Evolutionary conservation across 2,113 vertebrate species (phyloP).

Genomic region (Merops nubicus): DNA sequence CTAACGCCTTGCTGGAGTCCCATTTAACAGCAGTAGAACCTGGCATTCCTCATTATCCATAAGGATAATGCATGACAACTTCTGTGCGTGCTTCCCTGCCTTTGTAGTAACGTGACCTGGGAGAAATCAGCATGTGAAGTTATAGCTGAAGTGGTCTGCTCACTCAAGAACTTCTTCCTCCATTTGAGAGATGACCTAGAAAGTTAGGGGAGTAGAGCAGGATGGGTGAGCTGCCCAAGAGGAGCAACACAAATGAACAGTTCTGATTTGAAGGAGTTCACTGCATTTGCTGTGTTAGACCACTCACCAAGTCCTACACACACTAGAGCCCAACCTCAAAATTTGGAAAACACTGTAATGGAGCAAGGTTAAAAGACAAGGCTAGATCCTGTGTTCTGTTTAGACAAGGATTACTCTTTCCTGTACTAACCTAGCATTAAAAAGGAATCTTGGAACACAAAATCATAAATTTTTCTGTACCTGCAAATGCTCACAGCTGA

Average conservation of each 20-base stretch:
- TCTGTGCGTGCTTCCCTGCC: neutral
- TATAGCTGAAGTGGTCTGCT: neutral
- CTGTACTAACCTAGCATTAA: neutral
- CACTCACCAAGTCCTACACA: neutral
- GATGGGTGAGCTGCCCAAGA: neutral
- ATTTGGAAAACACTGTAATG: neutral
- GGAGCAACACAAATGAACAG: fast-evolving
- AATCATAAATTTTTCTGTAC: neutral
- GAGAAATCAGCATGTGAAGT: neutral
- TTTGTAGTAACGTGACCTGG: neutral
- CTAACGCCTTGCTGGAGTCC: neutral
- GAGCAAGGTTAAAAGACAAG: neutral
- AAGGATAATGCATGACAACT: neutral
- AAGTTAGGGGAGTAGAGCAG: neutral
- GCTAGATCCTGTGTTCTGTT: neutral
- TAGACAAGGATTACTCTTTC: neutral
- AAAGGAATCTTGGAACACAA: neutral
- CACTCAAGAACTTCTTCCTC: neutral
- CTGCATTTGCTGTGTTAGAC: neutral
- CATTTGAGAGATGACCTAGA: neutral
- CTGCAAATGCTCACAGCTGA: neutral
- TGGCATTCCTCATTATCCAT: neutral
- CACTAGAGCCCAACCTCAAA: neutral
- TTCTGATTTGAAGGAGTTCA: neutral
- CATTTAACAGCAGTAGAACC: neutral